Base-by-base conservation (phyloP, 2,888 invertebrate species). In the Drosophila kuntzei region DNA sequence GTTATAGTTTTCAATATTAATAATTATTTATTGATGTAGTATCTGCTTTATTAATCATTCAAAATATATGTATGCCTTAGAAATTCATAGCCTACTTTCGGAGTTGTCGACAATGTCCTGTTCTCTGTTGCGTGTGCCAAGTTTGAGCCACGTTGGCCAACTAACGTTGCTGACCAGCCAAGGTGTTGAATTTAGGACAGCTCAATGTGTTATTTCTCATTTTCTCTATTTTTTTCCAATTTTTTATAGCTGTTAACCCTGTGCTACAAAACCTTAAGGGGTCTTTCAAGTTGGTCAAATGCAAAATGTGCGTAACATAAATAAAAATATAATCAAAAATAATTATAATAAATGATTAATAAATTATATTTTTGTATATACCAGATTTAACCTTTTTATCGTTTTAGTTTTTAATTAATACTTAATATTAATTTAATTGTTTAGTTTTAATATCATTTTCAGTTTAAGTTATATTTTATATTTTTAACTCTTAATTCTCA, bases 121-220 rank as follows among this genome's bases (percentile, higher is more conserved):
- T n/a, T n/a, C 39, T 43, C 46, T 65, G 20, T 71, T 65, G 74
- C 89, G 89, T 85, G 79, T 76, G 71, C 44, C 75, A 73, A 71
- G 65, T 79, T 72, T 71, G 83, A 76, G 82, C 76, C 77, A 74
- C 78, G 86, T 77, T 87, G 80, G 76, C 70, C 82, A 86, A 89
- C 89, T 89, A 77, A 77, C 65, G 47, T 64, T 53, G 62, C 83
- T 75, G 78, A 74, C 59, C 67, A 59, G 53, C 67, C 53, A 70
- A 89, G 88, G 88, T 88, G 89, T 87, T 86, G 79, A 86, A 88
- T 86, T 89, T 81, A 81, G 85, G 89, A 76, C 84, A 81, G 50
- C 70, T 68, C 74, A 71, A 62, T 67, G 69, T 73, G 62, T 65
- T 80, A 67, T 76, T 68, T 67, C 50, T 62, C 47, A 27, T 60